Conservation (phyloP, 2,888 invertebrate genomes). For the Loripinus fragilis region DNA sequence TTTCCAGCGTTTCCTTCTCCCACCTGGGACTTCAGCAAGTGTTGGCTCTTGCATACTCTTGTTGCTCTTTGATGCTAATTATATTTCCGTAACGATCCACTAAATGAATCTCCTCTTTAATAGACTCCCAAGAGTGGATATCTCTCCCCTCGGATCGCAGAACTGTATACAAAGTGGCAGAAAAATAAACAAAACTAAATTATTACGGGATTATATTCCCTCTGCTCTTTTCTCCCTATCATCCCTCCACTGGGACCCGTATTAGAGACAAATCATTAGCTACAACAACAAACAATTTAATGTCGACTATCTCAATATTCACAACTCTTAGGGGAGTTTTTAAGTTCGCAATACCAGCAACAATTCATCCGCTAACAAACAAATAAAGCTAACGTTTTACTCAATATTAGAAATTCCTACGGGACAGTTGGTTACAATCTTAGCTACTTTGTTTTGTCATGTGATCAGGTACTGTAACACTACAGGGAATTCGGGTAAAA, state of each 20-base stretch:
- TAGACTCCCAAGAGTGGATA: constrained; percentile 14
- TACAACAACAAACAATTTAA: constrained; percentile 43
- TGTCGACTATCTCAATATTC: constrained; percentile 25
- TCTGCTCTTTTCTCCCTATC: constrained; percentile 29
- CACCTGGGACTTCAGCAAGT: constrained; percentile 43
- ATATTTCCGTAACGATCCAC: background rate
- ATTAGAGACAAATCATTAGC: constrained; percentile 59
- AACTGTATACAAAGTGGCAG: constrained; percentile 51
- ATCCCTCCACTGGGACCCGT: constrained; percentile 43
- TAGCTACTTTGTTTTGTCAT: constrained; percentile 44
- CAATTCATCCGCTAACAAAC: constrained; percentile 42
- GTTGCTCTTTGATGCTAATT: constrained; percentile 18
- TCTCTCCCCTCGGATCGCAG: constrained; percentile 22
- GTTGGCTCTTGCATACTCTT: background rate
- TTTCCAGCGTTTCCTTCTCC: constrained; percentile 24
- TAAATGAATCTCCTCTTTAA: constrained; percentile 18
- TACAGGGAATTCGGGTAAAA: constrained; percentile 50
- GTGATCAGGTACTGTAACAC: constrained; percentile 57
- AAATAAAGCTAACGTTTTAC: constrained; percentile 62
- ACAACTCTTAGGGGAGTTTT: constrained; percentile 14
- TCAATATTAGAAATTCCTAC: constrained; percentile 52
- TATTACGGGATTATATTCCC: constrained; percentile 42
- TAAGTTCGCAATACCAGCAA: constrained; percentile 20
- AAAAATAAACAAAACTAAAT: constrained; percentile 57
- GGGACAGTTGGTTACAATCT: constrained; percentile 51